A percentile compares a stretch with the other conserved stretches of the same genome.
These are phyloP conservation scores for Pseudomyrmex gracilis DNA, from an alignment of 1,140 invertebrate genomes.

Conservation along the genomic window DNA sequence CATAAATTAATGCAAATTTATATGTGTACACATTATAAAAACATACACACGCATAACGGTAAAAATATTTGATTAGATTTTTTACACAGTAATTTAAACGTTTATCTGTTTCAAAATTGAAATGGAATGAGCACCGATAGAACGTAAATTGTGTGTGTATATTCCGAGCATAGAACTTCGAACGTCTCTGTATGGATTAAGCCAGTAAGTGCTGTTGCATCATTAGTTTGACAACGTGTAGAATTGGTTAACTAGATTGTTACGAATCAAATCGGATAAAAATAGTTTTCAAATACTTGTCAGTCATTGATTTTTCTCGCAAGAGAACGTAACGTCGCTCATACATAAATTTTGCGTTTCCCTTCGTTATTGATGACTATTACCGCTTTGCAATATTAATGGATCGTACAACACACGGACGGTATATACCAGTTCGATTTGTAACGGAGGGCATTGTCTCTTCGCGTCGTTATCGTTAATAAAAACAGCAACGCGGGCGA, in stretches of 20 bases:
- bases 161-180: slow-evolving; percentile 1
- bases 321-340: not conserved
- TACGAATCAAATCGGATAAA: not conserved
- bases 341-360: slow-evolving; percentile 5
- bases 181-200: slow-evolving; percentile 5
- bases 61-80: not conserved
- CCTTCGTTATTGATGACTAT: no score
- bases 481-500: not conserved
- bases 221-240: slow-evolving; percentile 16
- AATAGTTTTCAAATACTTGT: not conserved
- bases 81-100: no score
- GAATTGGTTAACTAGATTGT: not conserved
- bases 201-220: slow-evolving; percentile 17
- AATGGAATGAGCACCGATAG: slow-evolving; percentile 22
- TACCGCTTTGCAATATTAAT: no score
- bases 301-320: not conserved
- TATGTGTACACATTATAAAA: not conserved
- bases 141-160: slow-evolving; percentile 46
- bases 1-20: not conserved
- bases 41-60: not conserved
- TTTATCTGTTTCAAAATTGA: slow-evolving; percentile 50
- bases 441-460: not conserved
- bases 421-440: not conserved
- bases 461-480: not conserved
- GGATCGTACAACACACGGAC: not conserved